phyloP scores from a whole-genome alignment of 2,797 vertebrate genomes.

The Limnodromus scolopaceus region DNA sequence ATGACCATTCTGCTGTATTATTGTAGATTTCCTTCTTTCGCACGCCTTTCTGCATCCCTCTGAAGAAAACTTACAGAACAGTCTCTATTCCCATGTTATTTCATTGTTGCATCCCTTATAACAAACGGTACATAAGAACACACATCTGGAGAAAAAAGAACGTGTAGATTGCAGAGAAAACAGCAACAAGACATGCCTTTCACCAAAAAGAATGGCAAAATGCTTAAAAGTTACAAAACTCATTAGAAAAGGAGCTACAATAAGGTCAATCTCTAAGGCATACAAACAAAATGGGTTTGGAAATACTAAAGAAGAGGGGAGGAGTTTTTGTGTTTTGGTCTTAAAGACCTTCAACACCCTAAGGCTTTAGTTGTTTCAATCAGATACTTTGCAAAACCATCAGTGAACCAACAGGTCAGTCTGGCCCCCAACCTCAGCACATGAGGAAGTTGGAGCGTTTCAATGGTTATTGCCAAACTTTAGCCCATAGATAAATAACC shows the following conservation, averaged over 20 bases:
- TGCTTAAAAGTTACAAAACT: neutral
- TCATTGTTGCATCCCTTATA: neutral
- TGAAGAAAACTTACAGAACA: neutral
- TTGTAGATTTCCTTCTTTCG: neutral
- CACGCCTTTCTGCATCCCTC: neutral
- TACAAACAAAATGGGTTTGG: neutral
- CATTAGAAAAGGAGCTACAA: neutral
- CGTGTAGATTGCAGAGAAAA: accelerated
- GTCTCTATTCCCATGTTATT: neutral
- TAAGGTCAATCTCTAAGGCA: neutral
- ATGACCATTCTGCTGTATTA: neutral
- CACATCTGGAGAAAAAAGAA: neutral
- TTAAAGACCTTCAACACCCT: neutral
- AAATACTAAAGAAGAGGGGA: neutral
- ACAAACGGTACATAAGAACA: neutral
- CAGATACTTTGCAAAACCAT: neutral
- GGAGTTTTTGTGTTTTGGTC: neutral
- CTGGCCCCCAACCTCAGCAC: neutral
- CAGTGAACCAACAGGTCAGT: neutral
- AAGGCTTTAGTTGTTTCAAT: neutral
- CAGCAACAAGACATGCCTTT: neutral
- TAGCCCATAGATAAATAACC: neutral
- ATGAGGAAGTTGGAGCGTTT: neutral
- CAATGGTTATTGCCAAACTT: neutral
- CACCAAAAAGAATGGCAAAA: neutral